Evolutionary conservation across 2,113 vertebrate species (phyloP), one percentile per base, ranked within the genome.

Genomic region (Ondatra zibethicus): DNA sequence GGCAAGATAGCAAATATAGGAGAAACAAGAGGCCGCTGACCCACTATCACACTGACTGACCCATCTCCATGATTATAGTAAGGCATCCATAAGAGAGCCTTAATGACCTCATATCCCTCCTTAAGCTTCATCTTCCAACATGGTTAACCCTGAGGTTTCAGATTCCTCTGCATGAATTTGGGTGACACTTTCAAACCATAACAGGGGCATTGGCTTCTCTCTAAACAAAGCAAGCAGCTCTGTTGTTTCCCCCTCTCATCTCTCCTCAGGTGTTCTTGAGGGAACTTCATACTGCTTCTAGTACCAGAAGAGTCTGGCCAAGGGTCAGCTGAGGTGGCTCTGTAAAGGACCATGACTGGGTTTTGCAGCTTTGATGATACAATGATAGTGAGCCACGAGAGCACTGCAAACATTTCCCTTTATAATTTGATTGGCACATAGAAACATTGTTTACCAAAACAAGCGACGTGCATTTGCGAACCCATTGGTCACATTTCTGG

Each of bases 341-440:
- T 61, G 39, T 33, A 29, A 63, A 70, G 12, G 27, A 80, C 27
- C 0, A 0, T 39, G 63, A 76, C 23, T 96, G 23, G 33, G 55
- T 86, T 76, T 88, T 66, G 19, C 19, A 63, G 36, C 39, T 80
- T 73, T 96, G 76, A 81, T 42, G 42, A 88, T 27, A 68, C 73
- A 92, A 93, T 75, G n/a, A 68, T 5, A 72, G 27, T 33, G 58
- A 84, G 7, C 19, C 33, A 11, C 19, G 39, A 77, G 31, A 91
- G 29, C 45, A 33, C 9, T 63, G 42, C 50, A 33, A 50, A 25
- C 61, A 61, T 80, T 94, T 94, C 76, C 88, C 39, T 91, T 75
- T 72, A 42, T 29, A 80, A 68, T 80, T 93, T 95, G 52, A 89
- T 23, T 82, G 68, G 75, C 55, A 66, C 39, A 91, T 31, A 78